These are phyloP conservation scores for Aegotheles bennettii DNA, from an alignment of 2,113 vertebrate genomes.

Conservation along the genomic window DNA sequence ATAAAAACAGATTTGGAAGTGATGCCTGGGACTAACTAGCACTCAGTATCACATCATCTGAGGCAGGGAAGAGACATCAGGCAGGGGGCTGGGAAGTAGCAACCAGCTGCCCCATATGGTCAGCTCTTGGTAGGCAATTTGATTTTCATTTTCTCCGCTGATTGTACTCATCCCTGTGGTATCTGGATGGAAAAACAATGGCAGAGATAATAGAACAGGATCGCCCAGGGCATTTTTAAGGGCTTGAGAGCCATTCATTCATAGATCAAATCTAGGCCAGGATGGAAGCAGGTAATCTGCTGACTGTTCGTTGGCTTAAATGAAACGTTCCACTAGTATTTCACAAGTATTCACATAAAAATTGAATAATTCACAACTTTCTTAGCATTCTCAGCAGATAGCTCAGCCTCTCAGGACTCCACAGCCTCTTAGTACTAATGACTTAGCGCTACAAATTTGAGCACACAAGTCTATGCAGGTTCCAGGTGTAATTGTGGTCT, in stretches of 20 bases:
- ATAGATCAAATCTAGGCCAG: constrained; percentile 59
- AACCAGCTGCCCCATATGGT: constrained; percentile 67
- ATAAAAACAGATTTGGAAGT: constrained; percentile 4
- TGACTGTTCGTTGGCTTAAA: constrained; percentile 17
- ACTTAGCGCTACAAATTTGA: constrained; percentile 36
- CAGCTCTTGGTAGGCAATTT: constrained; percentile 62
- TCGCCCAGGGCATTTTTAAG: constrained; percentile 49
- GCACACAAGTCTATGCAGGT: constrained; percentile 49
- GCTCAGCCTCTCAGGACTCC: constrained; percentile 15
- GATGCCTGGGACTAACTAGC: neutral
- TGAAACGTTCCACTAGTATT: constrained; percentile 25
- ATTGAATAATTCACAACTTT: constrained; percentile 50
- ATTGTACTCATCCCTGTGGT: constrained; percentile 61
- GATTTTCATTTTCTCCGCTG: constrained; percentile 66
- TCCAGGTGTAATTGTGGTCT: constrained; percentile 14
- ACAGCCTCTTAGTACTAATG: constrained; percentile 17
- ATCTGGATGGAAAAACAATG: constrained; percentile 63
- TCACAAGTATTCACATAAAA: constrained; percentile 38
- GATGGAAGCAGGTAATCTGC: constrained; percentile 52
- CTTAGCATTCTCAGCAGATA: constrained; percentile 47
- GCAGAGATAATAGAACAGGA: constrained; percentile 51
- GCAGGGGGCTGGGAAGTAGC: constrained; percentile 43
- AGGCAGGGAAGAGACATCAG: constrained; percentile 29
- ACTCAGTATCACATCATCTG: neutral
- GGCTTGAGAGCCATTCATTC: constrained; percentile 50